Base-by-base conservation (phyloP, 2,888 invertebrate genomes). In the Yponomeuta evonymella region DNA sequence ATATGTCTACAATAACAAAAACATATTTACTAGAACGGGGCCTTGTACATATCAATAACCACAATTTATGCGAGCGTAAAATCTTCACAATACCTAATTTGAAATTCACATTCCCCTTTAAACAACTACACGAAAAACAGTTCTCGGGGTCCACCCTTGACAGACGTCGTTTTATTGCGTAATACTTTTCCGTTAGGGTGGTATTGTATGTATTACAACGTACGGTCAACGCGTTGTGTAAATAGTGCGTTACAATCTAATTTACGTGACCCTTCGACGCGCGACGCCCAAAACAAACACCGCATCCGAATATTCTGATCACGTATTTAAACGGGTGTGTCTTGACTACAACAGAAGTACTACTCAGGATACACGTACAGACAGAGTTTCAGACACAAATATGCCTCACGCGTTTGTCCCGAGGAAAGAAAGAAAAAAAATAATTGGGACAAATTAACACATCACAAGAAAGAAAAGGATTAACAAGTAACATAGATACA, bases 221-320 rank as follows among this genome's bases (percentile, higher is more conserved):
- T 65, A 65, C 33, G 65, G 65, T 29, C 65, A 23, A 65, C 30
- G 65, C 33, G 65, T 65, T 11, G 30, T 29, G 65, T 58, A 58
- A 58, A 58, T 3, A 58, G 15, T 58, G 30, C 65, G 29, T 65
- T 65, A 65, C 65, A 65, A 65, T 65, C 65, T 29, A 65, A 65
- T 65, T 65, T 65, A 65, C 65, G 65, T 65, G 51, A 58, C 51
- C 51, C 51, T 58, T 58, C 51, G 51, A 58, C 51, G 51, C 65
- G 6, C 51, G 51, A 58, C 51, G 51, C 65, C 65, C 65, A 30
- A 65, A 65, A 29, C 65, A 33, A 65, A 29, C 65, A 29, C 23
- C 65, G 30, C 30, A 33, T 12, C 65, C 65, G 65, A 33, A 29
- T 65, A 65, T 65, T 65, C 65, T 33, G 65, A 33, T 30, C 65